Percentiles rank a stretch among this genome's conserved stretches.
Evolutionary conservation across 2,888 invertebrate genomes (phyloP).

Genomic region (Leptinotarsa tumamoca): DNA sequence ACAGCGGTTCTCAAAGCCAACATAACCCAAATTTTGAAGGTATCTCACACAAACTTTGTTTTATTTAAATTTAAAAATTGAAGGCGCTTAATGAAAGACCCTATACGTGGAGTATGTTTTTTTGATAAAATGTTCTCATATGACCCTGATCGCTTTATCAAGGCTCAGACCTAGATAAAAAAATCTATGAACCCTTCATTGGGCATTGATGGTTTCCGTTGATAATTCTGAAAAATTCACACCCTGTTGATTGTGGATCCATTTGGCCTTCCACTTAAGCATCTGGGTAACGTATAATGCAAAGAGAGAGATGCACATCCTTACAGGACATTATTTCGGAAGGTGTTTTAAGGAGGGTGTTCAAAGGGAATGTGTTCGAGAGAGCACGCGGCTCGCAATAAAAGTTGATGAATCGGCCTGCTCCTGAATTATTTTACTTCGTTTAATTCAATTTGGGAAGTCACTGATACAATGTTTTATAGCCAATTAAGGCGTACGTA

Average conservation of each 20-base stretch:
- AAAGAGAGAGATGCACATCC: neutral
- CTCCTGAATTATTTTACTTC: slow-evolving; percentile 21
- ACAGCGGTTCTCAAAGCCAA: too few species aligned
- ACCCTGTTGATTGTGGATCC: slow-evolving; percentile 20
- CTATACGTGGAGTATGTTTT: too few species aligned
- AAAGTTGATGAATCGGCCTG: slow-evolving; percentile 27
- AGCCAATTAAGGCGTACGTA: neutral
- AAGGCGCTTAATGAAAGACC: too few species aligned
- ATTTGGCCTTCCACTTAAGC: slow-evolving; percentile 24
- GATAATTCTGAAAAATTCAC: slow-evolving; percentile 13
- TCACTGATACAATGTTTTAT: slow-evolving; percentile 23
- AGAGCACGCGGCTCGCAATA: slow-evolving; percentile 20
- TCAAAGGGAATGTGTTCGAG: slow-evolving; percentile 13
- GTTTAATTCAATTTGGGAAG: slow-evolving; percentile 23
- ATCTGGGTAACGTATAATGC: slow-evolving; percentile 26
- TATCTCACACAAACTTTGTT: too few species aligned
- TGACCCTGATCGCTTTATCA: too few species aligned
- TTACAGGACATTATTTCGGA: slow-evolving; percentile 19
- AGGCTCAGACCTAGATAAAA: too few species aligned
- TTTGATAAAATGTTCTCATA: too few species aligned
- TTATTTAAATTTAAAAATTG: too few species aligned
- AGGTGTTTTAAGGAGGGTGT: slow-evolving; percentile 19
- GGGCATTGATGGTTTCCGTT: neutral
- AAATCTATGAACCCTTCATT: too few species aligned
- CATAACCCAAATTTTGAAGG: too few species aligned